Base-by-base conservation (phyloP, 2,888 invertebrate species). In the Anaspis maculata region DNA sequence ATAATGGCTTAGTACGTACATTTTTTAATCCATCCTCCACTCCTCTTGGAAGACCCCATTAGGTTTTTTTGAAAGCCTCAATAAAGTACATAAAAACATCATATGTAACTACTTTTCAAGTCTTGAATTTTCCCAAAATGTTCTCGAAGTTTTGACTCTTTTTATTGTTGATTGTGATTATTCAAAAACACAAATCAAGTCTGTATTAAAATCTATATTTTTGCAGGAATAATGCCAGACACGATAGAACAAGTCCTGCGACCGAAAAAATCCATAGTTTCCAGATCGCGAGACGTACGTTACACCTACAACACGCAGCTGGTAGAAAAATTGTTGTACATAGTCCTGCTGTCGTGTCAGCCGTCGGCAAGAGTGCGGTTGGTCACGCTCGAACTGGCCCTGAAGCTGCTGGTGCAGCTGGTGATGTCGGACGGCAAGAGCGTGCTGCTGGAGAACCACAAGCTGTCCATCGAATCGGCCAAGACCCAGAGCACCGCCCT, bases 291-390 rank as follows among this genome's bases (percentile, higher is more conserved):
- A 44, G 65, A 65, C 34, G 54, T 62, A 10, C 59, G 59, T 37
- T 57, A 64, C 40, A 78, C 79, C 51, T 95, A 92, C 62, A 91
- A 90, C 59, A 76, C 79, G 3, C 70, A 81, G 36, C 69, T 95
- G 23, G 82, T 91, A 28, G 88, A 91, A 37, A 83, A 83, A 57
- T 67, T 95, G 29, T 75, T 92, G 54, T 75, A 80, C 27, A 89
- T 95, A 30, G 81, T 92, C 15, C 77, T 80, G 33, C 71, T 81
- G 32, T 85, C 88, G 45, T 90, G 90, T 66, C 90, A 91, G 67
- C 83, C 84, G 80, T 89, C 83, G 13, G 85, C 88, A 50, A 82
- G 83, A 61, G 86, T 97, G 13, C 81, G 97, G 4, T 73, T 97
- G 32, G 86, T 94, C 3, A 96, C 96, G 0, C 70, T 96, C 43